phyloP scores from a whole-genome alignment of 2,888 invertebrate species.

The Argynnis bischoffii region DNA sequence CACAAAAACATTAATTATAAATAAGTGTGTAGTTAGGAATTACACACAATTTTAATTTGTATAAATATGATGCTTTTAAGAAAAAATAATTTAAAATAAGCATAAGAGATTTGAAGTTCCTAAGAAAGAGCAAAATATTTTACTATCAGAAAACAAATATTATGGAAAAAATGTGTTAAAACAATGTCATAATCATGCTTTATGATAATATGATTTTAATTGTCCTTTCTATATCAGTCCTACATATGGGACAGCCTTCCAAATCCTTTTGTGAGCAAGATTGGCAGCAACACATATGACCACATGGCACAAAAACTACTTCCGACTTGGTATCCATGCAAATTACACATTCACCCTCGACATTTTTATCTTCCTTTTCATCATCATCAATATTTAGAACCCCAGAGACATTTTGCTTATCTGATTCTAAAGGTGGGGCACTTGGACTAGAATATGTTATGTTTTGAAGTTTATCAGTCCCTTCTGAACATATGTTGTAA shows the following conservation, averaged over 20 bases:
- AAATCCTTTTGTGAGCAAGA: conserved; percentile 84
- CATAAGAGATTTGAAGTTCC: no score
- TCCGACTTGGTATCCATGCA: conserved; percentile 88
- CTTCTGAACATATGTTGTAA: conserved; percentile 33
- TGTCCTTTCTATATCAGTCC: conserved; percentile 86
- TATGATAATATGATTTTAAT: conserved; percentile 82
- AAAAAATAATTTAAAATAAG: no score
- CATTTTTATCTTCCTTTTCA: conserved; percentile 53
- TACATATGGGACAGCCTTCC: conserved; percentile 89
- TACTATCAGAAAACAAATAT: background rate
- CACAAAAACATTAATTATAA: no score
- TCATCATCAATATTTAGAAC: conserved; percentile 58
- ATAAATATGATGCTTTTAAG: no score
- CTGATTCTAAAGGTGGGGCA: conserved; percentile 52
- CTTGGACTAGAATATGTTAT: conserved; percentile 47
- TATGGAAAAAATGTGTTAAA: conserved; percentile 10
- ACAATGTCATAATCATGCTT: conserved; percentile 2
- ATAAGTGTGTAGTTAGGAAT: no score
- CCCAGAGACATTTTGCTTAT: conserved; percentile 58
- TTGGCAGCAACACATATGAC: conserved; percentile 92
- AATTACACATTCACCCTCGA: conserved; percentile 89
- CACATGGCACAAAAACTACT: conserved; percentile 92
- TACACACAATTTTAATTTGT: no score
- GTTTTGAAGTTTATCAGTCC: conserved; percentile 42
- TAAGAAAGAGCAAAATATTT: background rate